Evolutionary conservation across 2,797 vertebrate species (phyloP), one percentile per base, ranked within the genome.

Genomic region (Coregonus sp.): DNA sequence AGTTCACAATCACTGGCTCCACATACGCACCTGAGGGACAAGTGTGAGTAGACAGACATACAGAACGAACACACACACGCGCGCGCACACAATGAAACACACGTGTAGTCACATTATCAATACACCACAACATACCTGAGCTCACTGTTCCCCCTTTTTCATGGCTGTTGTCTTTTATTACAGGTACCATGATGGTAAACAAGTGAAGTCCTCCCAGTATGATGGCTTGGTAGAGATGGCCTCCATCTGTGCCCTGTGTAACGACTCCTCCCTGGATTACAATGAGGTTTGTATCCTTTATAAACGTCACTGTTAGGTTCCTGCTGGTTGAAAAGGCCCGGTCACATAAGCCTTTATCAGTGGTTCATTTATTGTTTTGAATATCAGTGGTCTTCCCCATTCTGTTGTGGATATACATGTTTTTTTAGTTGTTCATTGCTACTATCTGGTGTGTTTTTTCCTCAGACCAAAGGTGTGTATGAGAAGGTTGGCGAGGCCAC

Each of bases 401-500:
- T 47, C 11, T 47, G 9, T 47, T 47, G 40, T 47, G 40, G 40
- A 47, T 47, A 47, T 11, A 11, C 40, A 47, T 2, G 33, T 69
- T 5, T 11, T 61, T 65, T 61, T n/a, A 7, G 72, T 16, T 20
- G 33, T 1, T 11, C 5, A 47, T 15, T 15, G 2, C 29, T 31
- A 25, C 3, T 31, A 47, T 47, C 9, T 47, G 40, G 40, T 11
- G 40, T 73, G 35, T 54, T 68, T 20, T 1, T 20, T 70, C 82
- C 3, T n/a, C 84, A 98, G 97, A 40, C 91, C 74, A 98, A 98
- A 90, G 96, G 96, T 51, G 89, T 96, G 73, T 98, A 92, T 72
- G 97, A 98, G 92, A 98, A 98, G 88, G 97, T 98, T 3, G 97
- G 97, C 0, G 97, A 98, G 84, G 95, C 97, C 67, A 98, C 97